Conservation (phyloP, 2,888 invertebrate genomes). For the Conomelus anceps region DNA sequence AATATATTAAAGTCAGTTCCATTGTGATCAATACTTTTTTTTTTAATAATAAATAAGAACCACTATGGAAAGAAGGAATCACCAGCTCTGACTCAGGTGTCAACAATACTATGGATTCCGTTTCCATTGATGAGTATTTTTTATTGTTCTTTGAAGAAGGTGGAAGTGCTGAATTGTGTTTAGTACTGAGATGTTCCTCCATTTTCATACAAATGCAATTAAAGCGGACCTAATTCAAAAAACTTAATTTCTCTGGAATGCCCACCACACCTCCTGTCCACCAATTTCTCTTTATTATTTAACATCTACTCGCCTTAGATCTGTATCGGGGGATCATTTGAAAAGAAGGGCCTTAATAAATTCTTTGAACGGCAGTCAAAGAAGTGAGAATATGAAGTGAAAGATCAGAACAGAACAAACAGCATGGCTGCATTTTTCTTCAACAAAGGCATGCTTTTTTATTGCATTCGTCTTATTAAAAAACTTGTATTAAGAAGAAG, state of each 20-base stretch:
- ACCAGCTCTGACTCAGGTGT: no score
- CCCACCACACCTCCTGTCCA: neutral
- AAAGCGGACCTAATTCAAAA: neutral
- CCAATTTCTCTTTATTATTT: no score
- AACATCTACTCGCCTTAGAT: neutral
- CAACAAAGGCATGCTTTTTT: neutral
- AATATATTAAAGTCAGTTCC: no score
- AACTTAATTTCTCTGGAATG: neutral
- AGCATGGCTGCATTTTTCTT: neutral
- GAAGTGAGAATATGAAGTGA: neutral
- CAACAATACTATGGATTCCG: neutral
- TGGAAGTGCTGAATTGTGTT: neutral
- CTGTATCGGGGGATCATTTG: neutral
- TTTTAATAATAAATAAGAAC: no score
- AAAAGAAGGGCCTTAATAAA: neutral
- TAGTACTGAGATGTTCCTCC: neutral
- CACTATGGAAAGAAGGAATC: no score
- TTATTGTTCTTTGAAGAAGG: neutral
- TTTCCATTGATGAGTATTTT: neutral
- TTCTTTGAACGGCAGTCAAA: neutral
- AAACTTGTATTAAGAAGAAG: neutral
- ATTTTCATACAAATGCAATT: neutral
- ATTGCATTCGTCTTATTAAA: neutral
- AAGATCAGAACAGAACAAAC: neutral
- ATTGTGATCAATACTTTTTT: no score